Base-by-base conservation (phyloP, 2,888 invertebrate genomes). In the Hybos culiciformis region DNA sequence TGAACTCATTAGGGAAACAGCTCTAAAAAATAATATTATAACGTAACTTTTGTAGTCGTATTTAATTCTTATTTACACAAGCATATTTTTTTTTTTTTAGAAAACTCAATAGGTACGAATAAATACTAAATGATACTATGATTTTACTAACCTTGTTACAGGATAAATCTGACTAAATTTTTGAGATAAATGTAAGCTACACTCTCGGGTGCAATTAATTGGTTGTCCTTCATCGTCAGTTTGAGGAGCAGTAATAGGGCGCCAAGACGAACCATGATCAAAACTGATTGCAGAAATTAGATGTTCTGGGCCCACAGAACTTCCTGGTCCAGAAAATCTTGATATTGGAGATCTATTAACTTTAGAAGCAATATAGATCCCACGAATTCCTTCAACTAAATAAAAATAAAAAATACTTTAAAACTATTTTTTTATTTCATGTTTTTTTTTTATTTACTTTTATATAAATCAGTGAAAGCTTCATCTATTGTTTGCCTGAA, bases 301-400 rank as follows among this genome's bases (percentile, higher is more conserved):
- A 60, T 87, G 77, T 53, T 86, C 84, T 0, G 82, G 80, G 1
- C 78, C 78, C 3, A 82, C 71, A n/a, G 48, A 44, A 5, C 70
- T 62, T 21, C 51, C 53, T 7, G 39, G 42, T 21, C 43, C 43
- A 7, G 39, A 11, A 18, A 34, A 33, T 5, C 43, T 31, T 2
- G 44, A 39, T 4, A 71, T 69, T 3, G 66, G 62, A 0, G 71
- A 68, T 1, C 70, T 63, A 21, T 70, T 68, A 2, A 90, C 75
- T 58, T 80, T 79, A 0, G 88, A 88, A 1, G 87, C 91, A 48
- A 93, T 87, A 68, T 88, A 92, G 52, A 92, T 83, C 1, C 92
- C 92, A 36, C 80, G 72, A 39, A 92, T 67, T 1, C 91, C 91
- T 61, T 85, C 82, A 0, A 93, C 85, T 56, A n/a, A n/a, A n/a